phyloP scores from a whole-genome alignment of 2,797 vertebrate species.

The Acrossocheilus wenchowensis region DNA sequence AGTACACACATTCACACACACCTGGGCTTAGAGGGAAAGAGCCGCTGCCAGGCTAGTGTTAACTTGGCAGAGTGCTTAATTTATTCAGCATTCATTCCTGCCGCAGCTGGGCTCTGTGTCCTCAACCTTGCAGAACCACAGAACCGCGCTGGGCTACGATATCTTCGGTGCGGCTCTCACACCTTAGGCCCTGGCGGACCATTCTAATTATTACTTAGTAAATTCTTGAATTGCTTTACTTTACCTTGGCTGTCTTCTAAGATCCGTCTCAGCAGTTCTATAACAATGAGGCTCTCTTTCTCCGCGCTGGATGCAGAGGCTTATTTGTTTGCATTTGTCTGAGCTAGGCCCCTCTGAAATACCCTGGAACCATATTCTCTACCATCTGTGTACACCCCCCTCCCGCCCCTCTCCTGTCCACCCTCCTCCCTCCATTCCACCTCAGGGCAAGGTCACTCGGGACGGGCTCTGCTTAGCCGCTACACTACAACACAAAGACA shows the following conservation, averaged over 20 bases:
- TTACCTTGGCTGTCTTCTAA: conserved; percentile 18
- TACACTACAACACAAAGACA: conserved; percentile 55
- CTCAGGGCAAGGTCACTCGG: conserved; percentile 63
- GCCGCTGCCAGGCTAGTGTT: conserved; percentile 56
- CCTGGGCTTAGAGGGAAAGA: conserved; percentile 44
- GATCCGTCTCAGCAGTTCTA: conserved; percentile 16
- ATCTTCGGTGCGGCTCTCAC: conserved; percentile 25
- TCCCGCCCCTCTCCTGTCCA: conserved; percentile 11
- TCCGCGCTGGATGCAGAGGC: conserved; percentile 39
- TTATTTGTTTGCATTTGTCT: conserved; percentile 61
- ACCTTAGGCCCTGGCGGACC: conserved; percentile 12
- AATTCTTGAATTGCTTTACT: conserved; percentile 24
- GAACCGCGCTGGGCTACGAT: conserved; percentile 19
- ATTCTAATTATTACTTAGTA: conserved; percentile 18
- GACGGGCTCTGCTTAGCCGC: conserved; percentile 53
- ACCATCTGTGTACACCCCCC: conserved; percentile 62
- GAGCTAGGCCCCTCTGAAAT: conserved; percentile 51
- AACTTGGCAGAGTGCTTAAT: conserved; percentile 50
- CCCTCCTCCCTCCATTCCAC: conserved; percentile 36
- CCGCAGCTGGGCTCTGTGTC: conserved; percentile 53
- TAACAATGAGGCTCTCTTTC: conserved; percentile 31
- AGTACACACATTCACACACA: conserved; percentile 51
- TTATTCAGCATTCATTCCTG: conserved; percentile 57
- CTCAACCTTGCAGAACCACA: conserved; percentile 43
- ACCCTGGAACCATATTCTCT: conserved; percentile 56